phyloP scores from a whole-genome alignment of 2,888 invertebrate genomes.

The Pemphredon lugubris region DNA sequence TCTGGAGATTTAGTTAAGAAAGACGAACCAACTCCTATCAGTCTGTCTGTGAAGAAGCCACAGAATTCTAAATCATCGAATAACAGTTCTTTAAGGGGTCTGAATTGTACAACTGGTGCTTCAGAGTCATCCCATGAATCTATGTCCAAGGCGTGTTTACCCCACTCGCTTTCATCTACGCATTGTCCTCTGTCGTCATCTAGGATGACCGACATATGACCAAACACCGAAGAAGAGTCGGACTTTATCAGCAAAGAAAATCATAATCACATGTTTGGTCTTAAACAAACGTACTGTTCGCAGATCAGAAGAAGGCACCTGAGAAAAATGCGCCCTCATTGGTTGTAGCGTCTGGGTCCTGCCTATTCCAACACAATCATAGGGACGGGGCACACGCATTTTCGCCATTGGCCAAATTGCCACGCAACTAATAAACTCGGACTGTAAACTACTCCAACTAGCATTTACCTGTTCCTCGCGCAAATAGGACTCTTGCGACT shows the following conservation, averaged over 20 bases:
- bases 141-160: conserved; percentile 59
- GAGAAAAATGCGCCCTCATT: no score
- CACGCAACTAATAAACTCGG: no score
- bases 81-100: conserved; percentile 33
- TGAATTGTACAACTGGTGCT: conserved; percentile 61
- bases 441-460: no score
- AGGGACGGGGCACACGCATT: no score
- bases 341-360: no score
- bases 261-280: no score
- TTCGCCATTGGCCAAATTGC: no score
- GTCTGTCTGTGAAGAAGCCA: conserved; percentile 82
- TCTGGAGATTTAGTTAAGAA: conserved; percentile 83
- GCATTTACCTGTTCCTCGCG: no score
- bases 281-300: no score
- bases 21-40: conserved; percentile 82
- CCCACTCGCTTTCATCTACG: conserved; percentile 66
- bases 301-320: no score
- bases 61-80: conserved; percentile 69
- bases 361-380: no score
- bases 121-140: conserved; percentile 66
- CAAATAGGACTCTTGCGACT: no score
- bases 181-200: conserved; percentile 42
- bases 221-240: conserved; percentile 16
- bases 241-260: conserved; percentile 17
- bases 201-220: conserved; percentile 3